Evolutionary conservation across 2,113 vertebrate genomes (phyloP).

Genomic region (Petroica traversi): DNA sequence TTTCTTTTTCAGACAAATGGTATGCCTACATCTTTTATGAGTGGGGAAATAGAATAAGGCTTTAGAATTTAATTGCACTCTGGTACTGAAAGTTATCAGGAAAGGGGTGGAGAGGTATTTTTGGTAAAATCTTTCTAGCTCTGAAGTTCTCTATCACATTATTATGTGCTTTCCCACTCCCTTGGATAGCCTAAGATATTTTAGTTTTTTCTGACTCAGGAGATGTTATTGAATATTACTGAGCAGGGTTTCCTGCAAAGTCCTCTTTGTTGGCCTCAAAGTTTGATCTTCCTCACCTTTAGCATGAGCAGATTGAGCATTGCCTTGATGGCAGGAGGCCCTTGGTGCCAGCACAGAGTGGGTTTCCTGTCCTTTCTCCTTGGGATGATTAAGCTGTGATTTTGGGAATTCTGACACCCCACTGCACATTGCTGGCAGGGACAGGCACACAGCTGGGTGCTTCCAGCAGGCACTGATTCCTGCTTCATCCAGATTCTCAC

Average conservation of each 20-base stretch:
- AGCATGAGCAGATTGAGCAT: not conserved
- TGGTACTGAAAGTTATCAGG: not conserved
- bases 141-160: not conserved
- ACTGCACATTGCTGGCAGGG: not conserved
- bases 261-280: not conserved
- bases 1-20: not conserved
- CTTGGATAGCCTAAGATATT: accelerated
- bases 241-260: not conserved
- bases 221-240: not conserved
- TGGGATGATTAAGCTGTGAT: not conserved
- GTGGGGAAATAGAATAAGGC: not conserved
- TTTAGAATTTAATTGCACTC: not conserved
- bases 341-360: accelerated
- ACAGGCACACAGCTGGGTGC: not conserved
- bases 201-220: not conserved
- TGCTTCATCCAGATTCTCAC: not conserved
- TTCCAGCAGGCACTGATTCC: not conserved
- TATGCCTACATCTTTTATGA: not conserved
- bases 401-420: not conserved
- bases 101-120: not conserved
- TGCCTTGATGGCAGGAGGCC: not conserved
- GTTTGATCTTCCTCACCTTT: not conserved
- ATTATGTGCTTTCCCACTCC: not conserved
- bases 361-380: not conserved
- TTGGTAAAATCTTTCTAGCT: not conserved